phyloP scores from a whole-genome alignment of 2,888 invertebrate genomes.

The Sacculina carcini region DNA sequence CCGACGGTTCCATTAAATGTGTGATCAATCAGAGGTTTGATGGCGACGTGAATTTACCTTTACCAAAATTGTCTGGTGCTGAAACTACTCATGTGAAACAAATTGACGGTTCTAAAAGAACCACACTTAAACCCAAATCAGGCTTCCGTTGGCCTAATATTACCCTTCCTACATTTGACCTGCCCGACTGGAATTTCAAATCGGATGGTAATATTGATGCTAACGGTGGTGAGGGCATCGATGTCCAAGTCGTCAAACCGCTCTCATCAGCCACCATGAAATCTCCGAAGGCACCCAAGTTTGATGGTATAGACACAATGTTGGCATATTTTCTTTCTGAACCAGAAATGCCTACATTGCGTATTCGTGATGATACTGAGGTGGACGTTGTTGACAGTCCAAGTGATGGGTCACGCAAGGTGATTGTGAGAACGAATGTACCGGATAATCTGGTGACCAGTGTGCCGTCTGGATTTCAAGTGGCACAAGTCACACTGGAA shows the following conservation, averaged over 20 bases:
- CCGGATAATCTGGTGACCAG: no score
- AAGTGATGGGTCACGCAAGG: not conserved
- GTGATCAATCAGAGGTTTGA: not conserved
- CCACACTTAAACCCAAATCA: not conserved
- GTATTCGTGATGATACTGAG: not conserved
- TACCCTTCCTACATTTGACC: no score
- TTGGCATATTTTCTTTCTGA: not conserved
- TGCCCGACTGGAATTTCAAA: no score
- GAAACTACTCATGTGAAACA: not conserved
- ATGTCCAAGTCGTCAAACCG: no score
- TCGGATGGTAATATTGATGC: no score
- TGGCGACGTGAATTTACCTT: not conserved
- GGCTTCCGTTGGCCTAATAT: not conserved
- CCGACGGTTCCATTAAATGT: not conserved
- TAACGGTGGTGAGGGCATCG: no score
- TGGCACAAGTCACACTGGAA: no score
- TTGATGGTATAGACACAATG: not conserved
- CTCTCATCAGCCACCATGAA: not conserved
- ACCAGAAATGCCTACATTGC: not conserved
- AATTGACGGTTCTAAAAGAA: not conserved
- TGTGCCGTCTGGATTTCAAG: no score
- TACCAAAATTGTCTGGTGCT: not conserved
- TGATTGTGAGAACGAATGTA: not conserved
- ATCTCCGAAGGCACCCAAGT: not conserved
- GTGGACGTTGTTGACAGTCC: not conserved